These are phyloP conservation scores for Oxycera nigricornis DNA, from an alignment of 2,888 invertebrate genomes.

Conservation along the genomic window DNA sequence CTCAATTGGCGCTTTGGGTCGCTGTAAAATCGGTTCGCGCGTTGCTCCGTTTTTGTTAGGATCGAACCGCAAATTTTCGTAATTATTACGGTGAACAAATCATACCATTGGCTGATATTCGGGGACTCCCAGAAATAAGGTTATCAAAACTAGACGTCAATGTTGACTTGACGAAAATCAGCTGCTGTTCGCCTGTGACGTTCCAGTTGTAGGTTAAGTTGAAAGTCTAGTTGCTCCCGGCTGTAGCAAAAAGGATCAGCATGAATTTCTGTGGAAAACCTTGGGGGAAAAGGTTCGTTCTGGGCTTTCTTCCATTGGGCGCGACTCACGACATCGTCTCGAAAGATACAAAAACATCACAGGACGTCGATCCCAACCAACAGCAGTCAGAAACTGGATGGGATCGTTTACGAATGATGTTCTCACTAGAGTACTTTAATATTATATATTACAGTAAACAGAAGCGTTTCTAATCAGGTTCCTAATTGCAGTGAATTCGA, in stretches of 20 bases:
- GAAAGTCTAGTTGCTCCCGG: too few relatives aligned
- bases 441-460: not conserved
- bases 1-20: too few relatives aligned
- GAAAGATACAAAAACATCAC: conserved; percentile 34
- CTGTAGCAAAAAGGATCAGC: too few relatives aligned
- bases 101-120: too few relatives aligned
- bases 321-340: conserved; percentile 7
- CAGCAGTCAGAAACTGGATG: conserved; percentile 55
- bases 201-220: too few relatives aligned
- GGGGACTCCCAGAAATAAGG: too few relatives aligned
- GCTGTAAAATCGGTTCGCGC: too few relatives aligned
- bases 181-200: not conserved
- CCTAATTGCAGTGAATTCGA: conserved; percentile 70
- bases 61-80: too few relatives aligned
- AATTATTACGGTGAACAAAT: too few relatives aligned
- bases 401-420: conserved; percentile 58
- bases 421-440: conserved; percentile 55
- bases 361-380: conserved; percentile 12
- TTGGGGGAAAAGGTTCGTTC: conserved; percentile 43
- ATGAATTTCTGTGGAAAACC: not conserved
- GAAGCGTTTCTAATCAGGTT: not conserved
- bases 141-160: too few relatives aligned
- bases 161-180: not conserved
- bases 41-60: too few relatives aligned
- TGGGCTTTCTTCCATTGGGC: conserved; percentile 52